These are phyloP conservation scores for Melinaea marsaeus DNA, from an alignment of 2,888 invertebrate species.

Conservation along the genomic window DNA sequence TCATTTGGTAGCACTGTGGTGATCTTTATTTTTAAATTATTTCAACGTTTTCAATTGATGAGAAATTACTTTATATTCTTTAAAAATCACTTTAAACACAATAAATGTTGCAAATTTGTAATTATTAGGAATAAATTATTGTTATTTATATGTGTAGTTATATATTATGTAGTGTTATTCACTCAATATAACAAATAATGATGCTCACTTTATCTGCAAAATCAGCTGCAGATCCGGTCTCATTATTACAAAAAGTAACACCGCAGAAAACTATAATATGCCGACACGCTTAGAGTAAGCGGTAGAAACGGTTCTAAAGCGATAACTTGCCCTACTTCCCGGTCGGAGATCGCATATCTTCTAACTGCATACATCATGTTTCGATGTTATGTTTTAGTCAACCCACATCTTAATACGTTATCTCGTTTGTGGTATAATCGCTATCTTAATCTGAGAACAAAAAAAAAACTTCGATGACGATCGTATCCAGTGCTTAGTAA, in stretches of 20 bases:
- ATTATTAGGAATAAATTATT: too few species aligned
- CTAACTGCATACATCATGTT: slow-evolving; percentile 33
- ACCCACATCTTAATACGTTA: slow-evolving; percentile 30
- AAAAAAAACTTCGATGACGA: not conserved
- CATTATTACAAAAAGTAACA: slow-evolving; percentile 7
- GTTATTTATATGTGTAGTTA: not conserved
- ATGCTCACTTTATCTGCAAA: not conserved
- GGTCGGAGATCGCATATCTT: slow-evolving; percentile 33
- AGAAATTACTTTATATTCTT: too few species aligned
- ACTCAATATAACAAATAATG: not conserved
- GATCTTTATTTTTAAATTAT: not conserved
- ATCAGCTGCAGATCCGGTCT: not conserved
- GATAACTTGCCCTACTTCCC: slow-evolving; percentile 37
- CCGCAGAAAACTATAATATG: slow-evolving; percentile 35
- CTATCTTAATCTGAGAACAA: slow-evolving; percentile 15
- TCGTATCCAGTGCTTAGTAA: too few species aligned
- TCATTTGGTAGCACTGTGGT: not conserved
- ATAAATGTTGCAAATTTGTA: too few species aligned
- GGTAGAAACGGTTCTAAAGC: slow-evolving; percentile 33
- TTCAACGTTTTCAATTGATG: too few species aligned
- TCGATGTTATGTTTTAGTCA: slow-evolving; percentile 32
- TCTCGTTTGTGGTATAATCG: slow-evolving; percentile 18
- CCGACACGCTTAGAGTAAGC: slow-evolving; percentile 31
- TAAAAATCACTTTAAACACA: too few species aligned
- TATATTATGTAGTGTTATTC: not conserved